Evolutionary conservation across 1,140 invertebrate genomes (phyloP).

Genomic region (Steinernema khuongi): DNA sequence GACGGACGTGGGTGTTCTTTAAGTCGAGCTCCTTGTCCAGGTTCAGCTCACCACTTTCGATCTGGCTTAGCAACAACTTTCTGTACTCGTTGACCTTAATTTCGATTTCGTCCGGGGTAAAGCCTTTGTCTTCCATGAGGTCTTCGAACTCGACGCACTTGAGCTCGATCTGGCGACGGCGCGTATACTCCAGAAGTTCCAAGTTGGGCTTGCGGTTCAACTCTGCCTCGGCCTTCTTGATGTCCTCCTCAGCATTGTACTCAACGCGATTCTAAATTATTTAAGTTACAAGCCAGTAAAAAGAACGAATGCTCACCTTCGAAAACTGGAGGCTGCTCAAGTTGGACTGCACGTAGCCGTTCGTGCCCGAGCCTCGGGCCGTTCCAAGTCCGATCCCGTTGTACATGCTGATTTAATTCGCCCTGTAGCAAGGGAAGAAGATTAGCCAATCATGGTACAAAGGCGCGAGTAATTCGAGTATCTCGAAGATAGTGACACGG

Average conservation of each 20-base stretch:
- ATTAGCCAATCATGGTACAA: no score
- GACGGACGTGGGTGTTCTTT: slow-evolving; percentile 45
- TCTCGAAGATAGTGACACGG: no score
- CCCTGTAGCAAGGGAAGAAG: no score
- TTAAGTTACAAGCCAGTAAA: no score
- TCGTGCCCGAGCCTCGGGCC: slow-evolving; percentile 90
- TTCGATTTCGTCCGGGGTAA: slow-evolving; percentile 72
- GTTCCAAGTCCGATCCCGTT: slow-evolving; percentile 95
- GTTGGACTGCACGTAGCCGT: slow-evolving; percentile 94
- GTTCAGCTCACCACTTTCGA: slow-evolving; percentile 60
- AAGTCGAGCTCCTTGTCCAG: slow-evolving; percentile 49
- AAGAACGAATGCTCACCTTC: no score
- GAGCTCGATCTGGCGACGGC: slow-evolving; percentile 88
- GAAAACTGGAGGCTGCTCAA: slow-evolving; percentile 78
- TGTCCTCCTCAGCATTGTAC: slow-evolving; percentile 82
- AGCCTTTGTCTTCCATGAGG: slow-evolving; percentile 80
- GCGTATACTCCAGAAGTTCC: slow-evolving; percentile 89
- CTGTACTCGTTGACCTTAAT: slow-evolving; percentile 74
- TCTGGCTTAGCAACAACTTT: slow-evolving; percentile 71
- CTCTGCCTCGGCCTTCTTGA: slow-evolving; percentile 74
- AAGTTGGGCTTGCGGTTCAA: slow-evolving; percentile 82
- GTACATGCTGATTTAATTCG: no score
- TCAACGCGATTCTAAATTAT: slow-evolving; percentile 78
- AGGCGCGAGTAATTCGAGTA: no score
- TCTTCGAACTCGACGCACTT: slow-evolving; percentile 92